Conservation (phyloP, 2,797 vertebrate species). For the Graptemys geographica region DNA sequence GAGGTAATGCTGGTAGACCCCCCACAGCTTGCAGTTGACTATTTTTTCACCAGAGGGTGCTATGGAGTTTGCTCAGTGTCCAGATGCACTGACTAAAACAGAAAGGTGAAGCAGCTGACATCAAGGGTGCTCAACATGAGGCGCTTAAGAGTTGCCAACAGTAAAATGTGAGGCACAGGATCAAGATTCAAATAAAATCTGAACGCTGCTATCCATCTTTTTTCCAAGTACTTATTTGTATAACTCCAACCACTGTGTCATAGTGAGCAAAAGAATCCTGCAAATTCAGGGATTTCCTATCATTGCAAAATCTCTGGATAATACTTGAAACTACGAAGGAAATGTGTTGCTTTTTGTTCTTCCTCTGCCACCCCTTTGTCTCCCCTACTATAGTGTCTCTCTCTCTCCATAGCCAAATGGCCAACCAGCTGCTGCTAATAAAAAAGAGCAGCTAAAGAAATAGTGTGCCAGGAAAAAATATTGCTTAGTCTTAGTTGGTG, state of each 20-base stretch:
- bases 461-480: neutral
- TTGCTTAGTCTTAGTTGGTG: neutral
- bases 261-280: neutral
- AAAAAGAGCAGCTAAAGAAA: neutral
- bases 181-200: neutral
- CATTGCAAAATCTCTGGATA: neutral
- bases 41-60: constrained; percentile 71
- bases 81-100: fast-evolving
- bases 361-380: neutral
- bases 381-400: neutral
- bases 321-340: neutral
- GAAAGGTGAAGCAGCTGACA: neutral
- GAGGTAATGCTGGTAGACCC: too few species aligned
- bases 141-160: fast-evolving
- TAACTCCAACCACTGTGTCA: neutral
- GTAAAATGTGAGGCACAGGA: fast-evolving
- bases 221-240: neutral
- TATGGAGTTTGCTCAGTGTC: constrained; percentile 35
- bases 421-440: neutral
- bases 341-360: neutral
- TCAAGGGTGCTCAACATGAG: fast-evolving
- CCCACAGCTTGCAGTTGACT: neutral
- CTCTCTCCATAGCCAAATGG: neutral
- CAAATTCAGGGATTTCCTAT: neutral
- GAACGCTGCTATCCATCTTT: neutral